phyloP scores from a whole-genome alignment of 2,797 vertebrate genomes.

The Pipistrellus pygmaeus region DNA sequence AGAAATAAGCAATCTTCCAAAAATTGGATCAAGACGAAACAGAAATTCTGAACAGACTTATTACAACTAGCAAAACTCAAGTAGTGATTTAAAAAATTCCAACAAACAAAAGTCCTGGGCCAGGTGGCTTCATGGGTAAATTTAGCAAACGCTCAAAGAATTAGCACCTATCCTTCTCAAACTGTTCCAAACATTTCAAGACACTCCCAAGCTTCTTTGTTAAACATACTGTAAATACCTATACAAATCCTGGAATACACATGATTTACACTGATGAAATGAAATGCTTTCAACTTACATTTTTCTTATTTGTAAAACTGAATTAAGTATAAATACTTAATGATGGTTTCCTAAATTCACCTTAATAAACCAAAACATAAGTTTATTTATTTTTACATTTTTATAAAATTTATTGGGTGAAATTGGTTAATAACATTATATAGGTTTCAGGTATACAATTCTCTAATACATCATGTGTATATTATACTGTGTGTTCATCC shows the following conservation, averaged over 20 bases:
- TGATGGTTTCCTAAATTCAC: slow-evolving; percentile 34
- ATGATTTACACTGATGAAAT: slow-evolving; percentile 4
- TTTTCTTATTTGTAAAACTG: slow-evolving; percentile 35
- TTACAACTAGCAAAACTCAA: too few relatives aligned
- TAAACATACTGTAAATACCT: too few relatives aligned
- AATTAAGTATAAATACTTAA: slow-evolving; percentile 55
- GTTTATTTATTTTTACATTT: background rate
- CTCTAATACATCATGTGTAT: background rate
- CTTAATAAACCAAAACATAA: slow-evolving; percentile 31
- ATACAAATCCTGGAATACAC: background rate
- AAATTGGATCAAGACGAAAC: too few relatives aligned
- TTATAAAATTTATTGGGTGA: background rate
- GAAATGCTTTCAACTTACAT: background rate
- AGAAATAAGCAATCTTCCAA: too few relatives aligned
- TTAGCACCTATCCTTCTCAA: too few relatives aligned
- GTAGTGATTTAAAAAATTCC: too few relatives aligned
- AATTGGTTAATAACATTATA: background rate
- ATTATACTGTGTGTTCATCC: background rate
- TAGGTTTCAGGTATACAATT: background rate
- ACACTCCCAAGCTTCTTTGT: too few relatives aligned
- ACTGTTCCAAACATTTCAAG: too few relatives aligned
- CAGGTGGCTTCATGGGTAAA: too few relatives aligned
- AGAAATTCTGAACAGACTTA: too few relatives aligned
- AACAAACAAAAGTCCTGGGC: too few relatives aligned
- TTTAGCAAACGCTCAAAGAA: too few relatives aligned